Evolutionary conservation across 64 coral and sea anemone species (phyloP).

Genomic region (Stichodactyla mertensii): DNA sequence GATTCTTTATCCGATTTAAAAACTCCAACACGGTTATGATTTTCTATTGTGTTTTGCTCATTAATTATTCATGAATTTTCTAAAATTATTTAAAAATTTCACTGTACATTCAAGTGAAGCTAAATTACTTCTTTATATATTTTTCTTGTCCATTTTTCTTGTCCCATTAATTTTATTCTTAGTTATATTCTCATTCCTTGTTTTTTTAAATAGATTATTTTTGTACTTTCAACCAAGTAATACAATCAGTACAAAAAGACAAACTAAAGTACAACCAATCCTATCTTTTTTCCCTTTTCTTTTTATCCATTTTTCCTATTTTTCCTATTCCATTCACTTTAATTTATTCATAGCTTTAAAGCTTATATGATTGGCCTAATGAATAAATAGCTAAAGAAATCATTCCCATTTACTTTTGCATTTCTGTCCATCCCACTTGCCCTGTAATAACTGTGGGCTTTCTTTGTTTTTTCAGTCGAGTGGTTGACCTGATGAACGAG

Average conservation of each 20-base stretch:
- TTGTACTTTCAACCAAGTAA: too few species aligned
- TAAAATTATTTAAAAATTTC: not conserved
- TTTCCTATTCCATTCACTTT: not conserved
- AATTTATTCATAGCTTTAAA: not conserved
- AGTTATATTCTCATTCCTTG: not conserved
- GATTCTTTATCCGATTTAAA: too few species aligned
- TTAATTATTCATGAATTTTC: too few species aligned
- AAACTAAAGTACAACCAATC: not conserved
- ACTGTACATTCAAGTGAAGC: not conserved
- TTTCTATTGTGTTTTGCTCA: too few species aligned
- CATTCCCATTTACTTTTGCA: not conserved
- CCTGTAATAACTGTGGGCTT: not conserved
- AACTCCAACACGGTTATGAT: too few species aligned
- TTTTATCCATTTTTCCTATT: too few species aligned
- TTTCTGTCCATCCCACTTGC: not conserved
- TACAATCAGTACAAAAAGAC: too few species aligned
- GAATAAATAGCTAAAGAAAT: too few species aligned
- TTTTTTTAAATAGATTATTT: too few species aligned
- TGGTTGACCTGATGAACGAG: constrained; percentile 91
- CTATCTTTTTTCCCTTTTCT: not conserved
- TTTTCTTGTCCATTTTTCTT: not conserved
- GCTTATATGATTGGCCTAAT: too few species aligned
- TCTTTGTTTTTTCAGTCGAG: constrained; percentile 46
- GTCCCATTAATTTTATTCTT: not conserved
- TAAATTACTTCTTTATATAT: not conserved